Conservation (phyloP, 1,140 invertebrate species). For the Drosophila pallidifrons region DNA sequence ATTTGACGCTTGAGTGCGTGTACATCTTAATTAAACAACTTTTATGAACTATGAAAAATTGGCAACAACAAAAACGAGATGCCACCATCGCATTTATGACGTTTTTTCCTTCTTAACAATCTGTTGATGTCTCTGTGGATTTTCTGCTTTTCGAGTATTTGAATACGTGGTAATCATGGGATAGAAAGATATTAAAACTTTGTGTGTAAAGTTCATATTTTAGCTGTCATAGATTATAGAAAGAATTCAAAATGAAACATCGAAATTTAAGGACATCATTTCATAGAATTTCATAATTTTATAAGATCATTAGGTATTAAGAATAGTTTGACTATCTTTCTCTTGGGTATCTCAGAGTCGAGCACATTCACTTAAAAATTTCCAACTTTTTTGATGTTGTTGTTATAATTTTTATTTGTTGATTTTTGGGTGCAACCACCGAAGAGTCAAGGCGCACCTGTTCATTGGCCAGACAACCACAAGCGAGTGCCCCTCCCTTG, state of each 20-base stretch:
- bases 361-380: too few species aligned
- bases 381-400: too few species aligned
- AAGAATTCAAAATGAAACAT: too few species aligned
- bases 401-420: conserved; percentile 4
- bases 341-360: too few species aligned
- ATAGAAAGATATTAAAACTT: too few species aligned
- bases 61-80: conserved; percentile 27
- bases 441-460: conserved; percentile 44
- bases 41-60: conserved; percentile 53
- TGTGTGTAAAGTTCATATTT: too few species aligned
- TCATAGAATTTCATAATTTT: too few species aligned
- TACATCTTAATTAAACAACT: conserved; percentile 61
- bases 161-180: too few species aligned
- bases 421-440: conserved; percentile 52
- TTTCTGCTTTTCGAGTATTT: neutral
- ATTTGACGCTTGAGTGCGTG: conserved; percentile 59
- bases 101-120: neutral
- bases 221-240: too few species aligned
- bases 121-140: conserved; percentile 21
- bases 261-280: too few species aligned
- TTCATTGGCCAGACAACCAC: conserved; percentile 25
- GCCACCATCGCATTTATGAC: conserved; percentile 33
- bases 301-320: too few species aligned
- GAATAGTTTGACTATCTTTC: too few species aligned
- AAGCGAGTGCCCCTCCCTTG: neutral